These are phyloP conservation scores for Petrophora chlorosata DNA, from an alignment of 2,888 invertebrate species.

Conservation along the genomic window DNA sequence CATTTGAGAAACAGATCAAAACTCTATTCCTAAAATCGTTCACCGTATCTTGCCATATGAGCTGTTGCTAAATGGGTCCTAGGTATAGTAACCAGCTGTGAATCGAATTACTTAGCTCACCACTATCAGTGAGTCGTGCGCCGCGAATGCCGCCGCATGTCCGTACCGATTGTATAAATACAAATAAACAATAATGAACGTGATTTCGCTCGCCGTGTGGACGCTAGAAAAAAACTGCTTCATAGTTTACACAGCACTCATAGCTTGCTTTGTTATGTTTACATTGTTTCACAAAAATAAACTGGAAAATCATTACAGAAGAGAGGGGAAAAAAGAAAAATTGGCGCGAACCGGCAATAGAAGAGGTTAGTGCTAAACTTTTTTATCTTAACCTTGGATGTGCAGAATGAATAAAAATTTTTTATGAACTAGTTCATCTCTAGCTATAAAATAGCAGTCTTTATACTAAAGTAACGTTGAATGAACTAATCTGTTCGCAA, in stretches of 20 bases:
- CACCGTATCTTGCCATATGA: not conserved
- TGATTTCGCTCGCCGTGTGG: conserved; percentile 69
- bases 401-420: too few relatives aligned
- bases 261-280: conserved; percentile 66
- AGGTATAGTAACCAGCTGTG: not conserved
- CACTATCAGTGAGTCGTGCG: conserved; percentile 36
- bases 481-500: too few relatives aligned
- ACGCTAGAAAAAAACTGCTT: conserved; percentile 75
- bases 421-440: too few relatives aligned
- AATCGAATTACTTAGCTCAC: not conserved
- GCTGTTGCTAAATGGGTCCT: not conserved
- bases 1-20: too few relatives aligned
- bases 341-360: conserved; percentile 51
- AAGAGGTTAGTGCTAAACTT: conserved; percentile 55
- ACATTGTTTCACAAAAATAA: conserved; percentile 71
- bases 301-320: conserved; percentile 57
- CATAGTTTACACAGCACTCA: conserved; percentile 65
- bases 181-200: conserved; percentile 59
- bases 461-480: too few relatives aligned
- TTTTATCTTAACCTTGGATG: conserved; percentile 8
- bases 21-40: too few relatives aligned
- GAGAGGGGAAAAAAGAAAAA: conserved; percentile 56
- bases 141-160: conserved; percentile 30
- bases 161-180: not conserved
- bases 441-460: too few relatives aligned